Percentiles rank a stretch among this genome's conserved stretches.
Evolutionary conservation across 2,113 vertebrate genomes (phyloP).

Genomic region (Oryzias celebensis): DNA sequence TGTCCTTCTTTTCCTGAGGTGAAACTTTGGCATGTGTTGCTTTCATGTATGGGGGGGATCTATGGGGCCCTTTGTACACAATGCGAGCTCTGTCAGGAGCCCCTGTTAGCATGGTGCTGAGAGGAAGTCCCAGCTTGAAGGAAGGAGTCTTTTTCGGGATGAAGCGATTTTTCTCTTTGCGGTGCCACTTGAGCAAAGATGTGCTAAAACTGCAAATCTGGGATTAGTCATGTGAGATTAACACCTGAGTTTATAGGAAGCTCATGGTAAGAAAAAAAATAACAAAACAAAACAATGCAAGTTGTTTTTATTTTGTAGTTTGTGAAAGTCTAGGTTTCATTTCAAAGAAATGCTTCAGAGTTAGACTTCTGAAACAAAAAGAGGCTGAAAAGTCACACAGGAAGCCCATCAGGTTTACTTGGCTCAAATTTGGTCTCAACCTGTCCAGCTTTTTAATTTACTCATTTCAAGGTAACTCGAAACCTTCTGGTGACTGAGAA

Average conservation of each 20-base stretch:
- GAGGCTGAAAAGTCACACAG: background rate
- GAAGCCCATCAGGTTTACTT: background rate
- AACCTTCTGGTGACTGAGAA: slow-evolving; percentile 57
- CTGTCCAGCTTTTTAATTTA: slow-evolving; percentile 27
- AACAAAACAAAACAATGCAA: background rate
- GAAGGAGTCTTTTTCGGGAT: slow-evolving; percentile 57
- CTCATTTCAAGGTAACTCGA: slow-evolving; percentile 46
- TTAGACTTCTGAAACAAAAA: background rate
- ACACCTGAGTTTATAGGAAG: too few relatives aligned
- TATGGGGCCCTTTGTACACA: slow-evolving; percentile 66
- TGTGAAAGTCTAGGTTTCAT: background rate
- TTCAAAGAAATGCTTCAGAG: slow-evolving; percentile 3
- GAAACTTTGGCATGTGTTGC: slow-evolving; percentile 70
- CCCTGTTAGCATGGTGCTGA: slow-evolving; percentile 67
- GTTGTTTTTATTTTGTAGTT: slow-evolving; percentile 1
- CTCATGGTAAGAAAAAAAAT: too few relatives aligned
- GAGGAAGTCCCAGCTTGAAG: slow-evolving; percentile 69
- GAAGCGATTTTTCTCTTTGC: slow-evolving; percentile 43
- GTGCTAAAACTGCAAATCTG: slow-evolving; percentile 15
- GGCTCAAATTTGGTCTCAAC: slow-evolving; percentile 23
- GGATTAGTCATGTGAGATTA: background rate
- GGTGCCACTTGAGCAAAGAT: slow-evolving; percentile 15
- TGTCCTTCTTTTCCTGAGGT: slow-evolving; percentile 71
- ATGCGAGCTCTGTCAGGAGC: slow-evolving; percentile 77
- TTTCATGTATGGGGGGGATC: slow-evolving; percentile 72